Base-by-base conservation (phyloP, 1,140 invertebrate genomes). In the Dendrolimus punctatus region DNA sequence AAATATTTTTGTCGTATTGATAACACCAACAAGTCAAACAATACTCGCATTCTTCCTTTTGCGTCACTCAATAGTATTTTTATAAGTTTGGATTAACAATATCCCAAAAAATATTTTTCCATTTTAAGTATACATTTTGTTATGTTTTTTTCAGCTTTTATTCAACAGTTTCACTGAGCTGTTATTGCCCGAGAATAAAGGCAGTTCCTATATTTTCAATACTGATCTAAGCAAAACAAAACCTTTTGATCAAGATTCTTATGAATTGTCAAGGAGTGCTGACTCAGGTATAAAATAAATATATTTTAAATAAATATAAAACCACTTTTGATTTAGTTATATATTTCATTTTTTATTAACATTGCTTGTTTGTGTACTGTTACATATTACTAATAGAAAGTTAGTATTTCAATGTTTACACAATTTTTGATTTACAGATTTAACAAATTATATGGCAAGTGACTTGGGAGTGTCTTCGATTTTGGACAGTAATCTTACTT, bases 141-240 rank as follows among this genome's bases (percentile, higher is more conserved):
- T 6, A 37, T 53, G 53, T 56, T 9, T 42, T 63, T 77, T 77
- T 58, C 73, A 82, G 79, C 63, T 80, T 60, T 68, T 82, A 63
- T 67, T 76, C 39, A 78, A 78, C 53, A 82, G 75, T 57, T 74
- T 79, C 49, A 64, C 73, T 7, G 76, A 82, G 46, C 63, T 82
- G 8, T 61, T 82, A 45, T 55, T 76, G 50, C 73, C 79, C 50
- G 75, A 76, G 50, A 71, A 60, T 23, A 57, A 64, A 62, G 49
- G 58, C 45, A 77, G 68, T 49, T 62, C 76, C 40, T 71, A 64
- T 46, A 37, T 74, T 51, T 79, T 70, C 56, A 71, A 75, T 52
- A 67, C 56, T 45, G 76, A 77, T 39, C 39, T 69, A 9, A 62
- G 53, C 47, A 71, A 73, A 64, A 8, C 67, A 9, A 69, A 68